Conservation (phyloP, 1,140 invertebrate species). For the Chlorops oryzae region DNA sequence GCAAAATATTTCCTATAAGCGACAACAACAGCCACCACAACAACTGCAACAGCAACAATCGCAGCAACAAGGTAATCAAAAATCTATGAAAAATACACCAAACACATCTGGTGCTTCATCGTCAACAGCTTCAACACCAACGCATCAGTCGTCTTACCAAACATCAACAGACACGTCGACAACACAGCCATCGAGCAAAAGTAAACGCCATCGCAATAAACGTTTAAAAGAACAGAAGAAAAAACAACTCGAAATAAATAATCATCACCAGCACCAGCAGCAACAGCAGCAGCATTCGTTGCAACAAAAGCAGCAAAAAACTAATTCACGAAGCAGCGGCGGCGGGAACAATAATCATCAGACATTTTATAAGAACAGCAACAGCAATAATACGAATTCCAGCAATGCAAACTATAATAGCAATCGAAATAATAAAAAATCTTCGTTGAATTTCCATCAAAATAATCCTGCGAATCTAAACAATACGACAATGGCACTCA, state of each 20-base stretch:
- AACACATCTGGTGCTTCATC: constrained; percentile 9
- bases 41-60: not conserved
- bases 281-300: constrained; percentile 1
- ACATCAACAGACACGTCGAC: constrained; percentile 3
- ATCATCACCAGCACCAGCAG: constrained; percentile 1
- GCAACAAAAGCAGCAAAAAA: constrained; percentile 5
- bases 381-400: no score
- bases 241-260: not conserved
- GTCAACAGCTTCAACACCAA: constrained; percentile 8
- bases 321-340: not conserved
- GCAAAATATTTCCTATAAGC: no score
- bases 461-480: no score
- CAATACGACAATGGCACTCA: no score
- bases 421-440: no score
- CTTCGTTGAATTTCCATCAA: no score
- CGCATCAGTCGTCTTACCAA: no score
- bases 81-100: constrained; percentile 4
- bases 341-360: no score
- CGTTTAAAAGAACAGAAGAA: not conserved
- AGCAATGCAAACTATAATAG: no score
- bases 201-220: not conserved
- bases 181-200: not conserved
- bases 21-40: not conserved
- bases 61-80: no score
- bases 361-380: no score